A percentile compares a stretch with the other conserved stretches of the same genome.
These are phyloP conservation scores for Dendroctonus valens DNA, from an alignment of 1,140 invertebrate genomes.

Conservation along the genomic window DNA sequence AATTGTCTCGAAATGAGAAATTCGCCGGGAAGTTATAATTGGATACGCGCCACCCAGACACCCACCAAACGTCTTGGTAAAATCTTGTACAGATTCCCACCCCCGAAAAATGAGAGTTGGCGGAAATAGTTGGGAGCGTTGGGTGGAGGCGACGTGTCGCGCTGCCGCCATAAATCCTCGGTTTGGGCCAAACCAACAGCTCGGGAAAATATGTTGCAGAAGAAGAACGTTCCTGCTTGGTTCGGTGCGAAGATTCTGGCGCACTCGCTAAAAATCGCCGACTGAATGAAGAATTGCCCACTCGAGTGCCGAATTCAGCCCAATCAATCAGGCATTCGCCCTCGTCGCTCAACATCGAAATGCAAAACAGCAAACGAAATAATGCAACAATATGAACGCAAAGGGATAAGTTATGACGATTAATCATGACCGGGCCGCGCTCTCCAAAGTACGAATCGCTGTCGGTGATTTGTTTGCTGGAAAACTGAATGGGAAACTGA, in stretches of 20 bases:
- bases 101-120: conserved; percentile 30
- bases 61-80: conserved; percentile 39
- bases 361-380: neutral
- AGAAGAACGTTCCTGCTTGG: neutral
- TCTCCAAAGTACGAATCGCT: conserved; percentile 46
- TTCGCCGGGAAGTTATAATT: conserved; percentile 54
- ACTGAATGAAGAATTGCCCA: no score
- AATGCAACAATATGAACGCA: conserved; percentile 7
- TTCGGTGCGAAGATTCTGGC: no score
- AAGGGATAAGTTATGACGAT: conserved; percentile 27
- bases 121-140: conserved; percentile 28
- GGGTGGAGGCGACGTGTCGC: conserved; percentile 8
- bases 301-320: no score
- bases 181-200: conserved; percentile 6
- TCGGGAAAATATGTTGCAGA: conserved; percentile 11
- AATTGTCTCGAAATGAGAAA: conserved; percentile 55
- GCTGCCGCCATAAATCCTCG: conserved; percentile 19
- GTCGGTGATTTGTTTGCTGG: conserved; percentile 49
- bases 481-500: conserved; percentile 35
- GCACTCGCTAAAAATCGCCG: no score
- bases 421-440: conserved; percentile 29
- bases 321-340: no score
- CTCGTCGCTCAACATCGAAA: no score
- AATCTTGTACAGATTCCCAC: conserved; percentile 43
- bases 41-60: conserved; percentile 46